A percentile compares a stretch with the other conserved stretches of the same genome.
Conservation (phyloP, 2,888 invertebrate species). For the Cantharis rustica region DNA sequence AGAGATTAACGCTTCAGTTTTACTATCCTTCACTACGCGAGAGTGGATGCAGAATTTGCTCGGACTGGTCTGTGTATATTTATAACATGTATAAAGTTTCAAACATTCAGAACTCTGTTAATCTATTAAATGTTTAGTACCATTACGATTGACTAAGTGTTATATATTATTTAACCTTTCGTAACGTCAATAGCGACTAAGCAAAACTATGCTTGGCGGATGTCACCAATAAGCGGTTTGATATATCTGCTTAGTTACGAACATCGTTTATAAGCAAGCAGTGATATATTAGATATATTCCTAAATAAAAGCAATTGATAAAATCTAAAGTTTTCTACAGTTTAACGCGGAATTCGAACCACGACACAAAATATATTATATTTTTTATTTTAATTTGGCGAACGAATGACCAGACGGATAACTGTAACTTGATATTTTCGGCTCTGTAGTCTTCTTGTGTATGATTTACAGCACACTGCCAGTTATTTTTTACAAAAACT, state of each 20-base stretch:
- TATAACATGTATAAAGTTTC: not conserved
- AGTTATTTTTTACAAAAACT: too few relatives aligned
- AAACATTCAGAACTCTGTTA: not conserved
- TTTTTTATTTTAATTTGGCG: too few relatives aligned
- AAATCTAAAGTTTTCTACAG: too few relatives aligned
- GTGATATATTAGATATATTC: too few relatives aligned
- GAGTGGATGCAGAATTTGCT: not conserved
- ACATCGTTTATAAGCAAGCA: too few relatives aligned
- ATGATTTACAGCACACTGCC: too few relatives aligned
- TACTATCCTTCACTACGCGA: not conserved
- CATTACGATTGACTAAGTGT: not conserved
- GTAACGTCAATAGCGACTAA: not conserved
- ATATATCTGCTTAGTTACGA: not conserved
- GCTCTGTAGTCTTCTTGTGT: too few relatives aligned
- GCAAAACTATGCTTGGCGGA: not conserved
- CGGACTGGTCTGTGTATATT: not conserved
- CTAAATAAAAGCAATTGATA: too few relatives aligned
- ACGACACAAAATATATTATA: too few relatives aligned
- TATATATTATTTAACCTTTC: not conserved
- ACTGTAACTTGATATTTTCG: too few relatives aligned
- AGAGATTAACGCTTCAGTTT: not conserved
- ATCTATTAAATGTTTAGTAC: not conserved
- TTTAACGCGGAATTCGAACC: too few relatives aligned
- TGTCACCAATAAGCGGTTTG: not conserved
- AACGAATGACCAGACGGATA: too few relatives aligned